Percentiles rank a stretch among this genome's conserved stretches.
Conservation (phyloP, 2,888 invertebrate genomes). For the Ceramica pisi region DNA sequence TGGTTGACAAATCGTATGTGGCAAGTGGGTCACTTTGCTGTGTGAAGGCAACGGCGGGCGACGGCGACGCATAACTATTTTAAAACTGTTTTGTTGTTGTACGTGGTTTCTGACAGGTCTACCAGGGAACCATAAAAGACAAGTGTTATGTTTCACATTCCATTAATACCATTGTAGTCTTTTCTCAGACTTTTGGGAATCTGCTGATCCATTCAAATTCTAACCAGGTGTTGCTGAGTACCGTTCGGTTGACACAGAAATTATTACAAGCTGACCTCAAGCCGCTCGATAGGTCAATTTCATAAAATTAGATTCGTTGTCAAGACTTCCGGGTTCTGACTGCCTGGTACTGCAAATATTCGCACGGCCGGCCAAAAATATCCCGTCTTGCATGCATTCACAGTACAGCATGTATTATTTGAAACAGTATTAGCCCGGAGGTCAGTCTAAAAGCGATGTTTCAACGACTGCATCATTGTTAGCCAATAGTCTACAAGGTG, state of each 20-base stretch:
- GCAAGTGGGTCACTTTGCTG: constrained; percentile 51
- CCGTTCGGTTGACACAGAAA: constrained; percentile 18
- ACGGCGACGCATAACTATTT: constrained; percentile 37
- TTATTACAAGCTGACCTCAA: constrained; percentile 28
- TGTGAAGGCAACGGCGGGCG: constrained; percentile 45
- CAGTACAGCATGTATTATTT: constrained; percentile 24
- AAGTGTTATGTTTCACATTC: constrained; percentile 24
- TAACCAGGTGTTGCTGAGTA: constrained; percentile 1
- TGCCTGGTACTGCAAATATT: constrained; percentile 36
- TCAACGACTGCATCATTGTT: constrained; percentile 42
- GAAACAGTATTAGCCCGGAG: constrained; percentile 31
- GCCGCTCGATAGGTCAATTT: constrained; percentile 4
- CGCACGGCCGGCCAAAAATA: constrained; percentile 36
- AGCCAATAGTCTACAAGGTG: constrained; percentile 51
- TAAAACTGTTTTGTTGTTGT: constrained; percentile 28
- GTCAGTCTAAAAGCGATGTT: constrained; percentile 40
- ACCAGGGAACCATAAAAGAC: constrained; percentile 30
- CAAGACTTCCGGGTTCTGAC: constrained; percentile 34
- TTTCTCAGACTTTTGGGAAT: constrained; percentile 22
- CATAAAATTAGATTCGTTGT: constrained; percentile 33
- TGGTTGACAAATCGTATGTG: constrained; percentile 43
- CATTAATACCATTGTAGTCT: constrained; percentile 3
- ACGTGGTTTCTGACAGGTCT: constrained; percentile 28
- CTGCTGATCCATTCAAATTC: constrained; percentile 1
- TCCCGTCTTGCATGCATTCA: constrained; percentile 9